phyloP scores from a whole-genome alignment of 1,140 invertebrate species.

The Caenorhabditis briggsae region DNA sequence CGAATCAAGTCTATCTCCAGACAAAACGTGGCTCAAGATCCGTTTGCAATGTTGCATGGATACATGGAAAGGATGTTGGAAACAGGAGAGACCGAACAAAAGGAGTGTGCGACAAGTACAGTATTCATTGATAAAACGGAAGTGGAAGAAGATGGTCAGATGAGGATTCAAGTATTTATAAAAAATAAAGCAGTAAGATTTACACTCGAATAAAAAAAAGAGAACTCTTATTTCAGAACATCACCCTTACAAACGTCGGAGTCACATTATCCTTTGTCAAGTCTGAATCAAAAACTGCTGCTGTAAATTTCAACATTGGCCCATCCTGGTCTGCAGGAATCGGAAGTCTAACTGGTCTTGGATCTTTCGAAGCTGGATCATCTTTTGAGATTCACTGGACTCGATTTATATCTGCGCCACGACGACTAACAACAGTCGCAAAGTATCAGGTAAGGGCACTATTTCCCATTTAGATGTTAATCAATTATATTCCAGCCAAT shows the following conservation, averaged over 20 bases:
- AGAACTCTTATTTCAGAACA: background rate
- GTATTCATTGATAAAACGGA: conserved; percentile 44
- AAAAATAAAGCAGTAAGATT: conserved; percentile 9
- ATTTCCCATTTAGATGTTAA: background rate
- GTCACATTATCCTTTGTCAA: conserved; percentile 12
- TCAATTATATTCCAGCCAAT: conserved; percentile 7
- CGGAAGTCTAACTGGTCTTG: background rate
- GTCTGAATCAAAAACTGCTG: conserved; percentile 22
- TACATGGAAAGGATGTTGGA: conserved; percentile 40
- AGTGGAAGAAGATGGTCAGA: conserved; percentile 28
- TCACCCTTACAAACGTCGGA: background rate
- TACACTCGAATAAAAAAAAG: background rate
- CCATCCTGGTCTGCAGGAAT: conserved; percentile 24
- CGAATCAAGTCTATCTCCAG: conserved; percentile 54
- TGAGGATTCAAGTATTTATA: conserved; percentile 26
- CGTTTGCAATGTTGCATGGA: conserved; percentile 33
- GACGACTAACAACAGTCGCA: conserved; percentile 2
- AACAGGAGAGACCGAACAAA: conserved; percentile 22
- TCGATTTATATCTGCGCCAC: background rate
- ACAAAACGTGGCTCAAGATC: conserved; percentile 49
- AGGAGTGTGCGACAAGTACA: background rate
- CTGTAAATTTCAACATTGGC: conserved; percentile 32
- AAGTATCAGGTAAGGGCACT: conserved; percentile 43
- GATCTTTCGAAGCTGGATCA: conserved; percentile 5
- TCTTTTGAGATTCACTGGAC: conserved; percentile 53